Evolutionary conservation across 1,140 invertebrate species (phyloP).

Genomic region (Meloidogyne chitwoodi): DNA sequence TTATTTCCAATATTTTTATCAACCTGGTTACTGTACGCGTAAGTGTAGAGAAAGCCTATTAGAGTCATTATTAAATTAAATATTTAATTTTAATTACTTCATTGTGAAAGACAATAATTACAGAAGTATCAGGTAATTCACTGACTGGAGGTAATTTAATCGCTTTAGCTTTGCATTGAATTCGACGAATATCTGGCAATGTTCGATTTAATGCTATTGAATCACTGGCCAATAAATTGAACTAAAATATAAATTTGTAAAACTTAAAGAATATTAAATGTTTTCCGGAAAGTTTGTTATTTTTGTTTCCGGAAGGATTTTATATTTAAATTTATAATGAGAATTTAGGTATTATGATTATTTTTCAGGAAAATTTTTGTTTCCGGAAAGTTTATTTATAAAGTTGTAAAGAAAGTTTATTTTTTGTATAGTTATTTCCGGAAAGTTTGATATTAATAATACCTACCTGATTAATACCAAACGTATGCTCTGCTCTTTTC

Average conservation of each 20-base stretch:
- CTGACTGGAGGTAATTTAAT: conserved; percentile 43
- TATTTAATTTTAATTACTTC: conserved; percentile 63
- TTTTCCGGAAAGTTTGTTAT: no score
- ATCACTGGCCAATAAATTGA: conserved; percentile 94
- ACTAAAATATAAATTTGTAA: conserved; percentile 73
- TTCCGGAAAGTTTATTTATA: background rate
- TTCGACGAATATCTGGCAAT: conserved; percentile 79
- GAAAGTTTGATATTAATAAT: background rate
- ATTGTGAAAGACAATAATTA: conserved; percentile 88
- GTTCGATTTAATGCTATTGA: conserved; percentile 93
- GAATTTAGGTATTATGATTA: no score
- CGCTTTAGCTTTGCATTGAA: conserved; percentile 30
- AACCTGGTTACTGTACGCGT: conserved; percentile 73
- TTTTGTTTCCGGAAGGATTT: background rate
- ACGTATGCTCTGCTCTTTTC: conserved; percentile 48
- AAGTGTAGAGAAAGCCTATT: conserved; percentile 77
- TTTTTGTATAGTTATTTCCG: background rate
- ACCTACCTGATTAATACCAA: conserved; percentile 76
- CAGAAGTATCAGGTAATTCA: conserved; percentile 68
- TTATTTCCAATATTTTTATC: background rate
- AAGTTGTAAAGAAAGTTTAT: no score
- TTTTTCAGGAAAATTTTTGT: no score
- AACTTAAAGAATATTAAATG: no score
- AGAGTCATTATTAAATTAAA: background rate
- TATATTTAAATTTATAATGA: no score